A percentile compares a stretch with the other conserved stretches of the same genome.
Evolutionary conservation across 2,888 invertebrate species (phyloP).

Genomic region (Iphiclides podalirius): DNA sequence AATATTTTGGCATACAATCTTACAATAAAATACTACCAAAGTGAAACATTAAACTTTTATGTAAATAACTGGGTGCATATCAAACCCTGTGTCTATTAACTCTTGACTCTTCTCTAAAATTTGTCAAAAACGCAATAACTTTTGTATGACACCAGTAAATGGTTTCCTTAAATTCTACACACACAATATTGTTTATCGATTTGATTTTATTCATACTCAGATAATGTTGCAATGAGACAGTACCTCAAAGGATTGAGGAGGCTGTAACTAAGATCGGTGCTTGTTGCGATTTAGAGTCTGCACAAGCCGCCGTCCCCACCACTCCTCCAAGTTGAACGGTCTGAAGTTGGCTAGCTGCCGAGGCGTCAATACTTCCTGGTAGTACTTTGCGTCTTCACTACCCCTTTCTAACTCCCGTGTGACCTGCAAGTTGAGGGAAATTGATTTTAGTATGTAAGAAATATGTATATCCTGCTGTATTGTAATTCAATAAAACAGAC

Average conservation of each 20-base stretch:
- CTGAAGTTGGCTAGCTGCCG: constrained; percentile 84
- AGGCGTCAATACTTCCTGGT: constrained; percentile 82
- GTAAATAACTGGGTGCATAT: neutral
- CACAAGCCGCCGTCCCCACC: constrained; percentile 86
- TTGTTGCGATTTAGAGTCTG: constrained; percentile 83
- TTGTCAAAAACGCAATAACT: neutral
- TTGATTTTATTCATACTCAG: no score
- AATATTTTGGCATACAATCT: neutral
- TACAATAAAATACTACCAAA: neutral
- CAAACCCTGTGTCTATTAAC: neutral
- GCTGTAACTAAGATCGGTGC: constrained; percentile 67
- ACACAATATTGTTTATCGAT: no score
- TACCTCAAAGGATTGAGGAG: constrained; percentile 26
- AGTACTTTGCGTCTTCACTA: constrained; percentile 78
- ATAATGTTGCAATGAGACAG: constrained; percentile 37
- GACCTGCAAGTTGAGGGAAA: constrained; percentile 77
- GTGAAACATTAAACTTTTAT: neutral
- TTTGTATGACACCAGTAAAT: no score
- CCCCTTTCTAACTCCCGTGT: constrained; percentile 79
- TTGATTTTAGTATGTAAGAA: no score
- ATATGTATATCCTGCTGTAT: no score
- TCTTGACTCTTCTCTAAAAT: no score
- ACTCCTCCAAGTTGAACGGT: constrained; percentile 88
- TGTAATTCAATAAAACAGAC: no score
- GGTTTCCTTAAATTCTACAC: constrained; percentile 5